Evolutionary conservation across 2,797 vertebrate genomes (phyloP).

Genomic region (Girardinus metallicus): DNA sequence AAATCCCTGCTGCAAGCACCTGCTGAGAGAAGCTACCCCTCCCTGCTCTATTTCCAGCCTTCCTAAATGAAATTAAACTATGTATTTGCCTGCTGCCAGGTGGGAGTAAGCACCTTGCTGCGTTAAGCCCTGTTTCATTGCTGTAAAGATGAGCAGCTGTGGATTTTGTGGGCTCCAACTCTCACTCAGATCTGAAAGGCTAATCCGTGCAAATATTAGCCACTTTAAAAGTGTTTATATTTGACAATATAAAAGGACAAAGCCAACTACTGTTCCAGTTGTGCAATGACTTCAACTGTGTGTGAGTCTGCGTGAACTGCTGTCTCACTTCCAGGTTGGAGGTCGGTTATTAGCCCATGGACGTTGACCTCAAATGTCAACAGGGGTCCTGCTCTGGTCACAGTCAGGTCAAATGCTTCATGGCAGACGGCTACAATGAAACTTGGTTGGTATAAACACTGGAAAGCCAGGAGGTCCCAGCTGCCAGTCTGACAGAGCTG

Average conservation of each 20-base stretch:
- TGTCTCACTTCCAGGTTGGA: constrained; percentile 44
- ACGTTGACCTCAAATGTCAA: constrained; percentile 58
- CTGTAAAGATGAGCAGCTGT: constrained; percentile 62
- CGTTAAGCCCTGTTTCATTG: constrained; percentile 46
- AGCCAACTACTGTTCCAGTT: constrained; percentile 35
- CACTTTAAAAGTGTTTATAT: constrained; percentile 48
- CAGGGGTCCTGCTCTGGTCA: constrained; percentile 32
- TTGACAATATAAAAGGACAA: constrained; percentile 29
- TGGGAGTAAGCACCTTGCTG: constrained; percentile 56
- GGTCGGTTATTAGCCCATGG: constrained; percentile 35
- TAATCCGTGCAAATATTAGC: constrained; percentile 56
- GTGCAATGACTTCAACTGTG: constrained; percentile 15
- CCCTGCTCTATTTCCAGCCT: constrained; percentile 43
- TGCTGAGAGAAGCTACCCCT: constrained; percentile 56
- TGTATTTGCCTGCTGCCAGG: constrained; percentile 62
- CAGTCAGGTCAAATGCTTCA: constrained; percentile 39
- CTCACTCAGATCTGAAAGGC: constrained; percentile 29
- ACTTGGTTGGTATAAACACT: constrained; percentile 19
- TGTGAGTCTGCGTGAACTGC: constrained; percentile 29
- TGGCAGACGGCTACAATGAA: constrained; percentile 38
- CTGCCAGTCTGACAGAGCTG: constrained; percentile 10
- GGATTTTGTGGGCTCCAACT: constrained; percentile 45
- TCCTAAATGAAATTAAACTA: constrained; percentile 70
- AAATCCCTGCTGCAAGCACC: constrained; percentile 64
- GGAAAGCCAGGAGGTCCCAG: constrained; percentile 8